Percentiles rank a stretch among this genome's conserved stretches.
Evolutionary conservation across 2,113 vertebrate species (phyloP).

Genomic region (Corythoichthys intestinalis): DNA sequence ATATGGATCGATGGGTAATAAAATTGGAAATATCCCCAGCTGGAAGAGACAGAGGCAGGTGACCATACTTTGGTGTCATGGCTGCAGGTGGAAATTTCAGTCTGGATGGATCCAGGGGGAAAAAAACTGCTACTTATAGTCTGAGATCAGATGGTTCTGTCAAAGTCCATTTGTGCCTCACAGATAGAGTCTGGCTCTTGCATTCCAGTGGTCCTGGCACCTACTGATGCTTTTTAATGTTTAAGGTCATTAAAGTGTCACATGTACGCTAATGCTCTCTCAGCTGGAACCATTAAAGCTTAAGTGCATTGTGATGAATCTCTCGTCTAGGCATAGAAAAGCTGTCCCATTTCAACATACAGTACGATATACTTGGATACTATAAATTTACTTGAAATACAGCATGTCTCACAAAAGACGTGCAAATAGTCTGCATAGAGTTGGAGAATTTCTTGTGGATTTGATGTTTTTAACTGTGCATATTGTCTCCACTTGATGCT

Average conservation of each 20-base stretch:
- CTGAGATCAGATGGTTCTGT: constrained; percentile 34
- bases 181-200: constrained; percentile 14
- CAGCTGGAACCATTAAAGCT: constrained; percentile 29
- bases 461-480: neutral
- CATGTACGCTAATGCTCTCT: constrained; percentile 24
- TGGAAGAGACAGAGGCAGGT: constrained; percentile 39
- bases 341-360: neutral
- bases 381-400: neutral
- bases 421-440: neutral
- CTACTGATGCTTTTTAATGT: constrained; percentile 22
- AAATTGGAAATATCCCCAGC: constrained; percentile 43
- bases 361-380: neutral
- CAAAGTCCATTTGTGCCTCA: constrained; percentile 20
- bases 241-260: constrained; percentile 23
- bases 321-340: constrained; percentile 7
- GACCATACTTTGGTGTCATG: constrained; percentile 41
- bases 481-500: neutral
- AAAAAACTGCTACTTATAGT: constrained; percentile 10
- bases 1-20: constrained; percentile 56
- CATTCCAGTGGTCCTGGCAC: constrained; percentile 15
- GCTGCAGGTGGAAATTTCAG: constrained; percentile 38
- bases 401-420: neutral
- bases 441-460: neutral
- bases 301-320: constrained; percentile 20
- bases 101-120: constrained; percentile 15